Base-by-base conservation (phyloP, 2,797 vertebrate genomes). In the Neopelma chrysocephalum region DNA sequence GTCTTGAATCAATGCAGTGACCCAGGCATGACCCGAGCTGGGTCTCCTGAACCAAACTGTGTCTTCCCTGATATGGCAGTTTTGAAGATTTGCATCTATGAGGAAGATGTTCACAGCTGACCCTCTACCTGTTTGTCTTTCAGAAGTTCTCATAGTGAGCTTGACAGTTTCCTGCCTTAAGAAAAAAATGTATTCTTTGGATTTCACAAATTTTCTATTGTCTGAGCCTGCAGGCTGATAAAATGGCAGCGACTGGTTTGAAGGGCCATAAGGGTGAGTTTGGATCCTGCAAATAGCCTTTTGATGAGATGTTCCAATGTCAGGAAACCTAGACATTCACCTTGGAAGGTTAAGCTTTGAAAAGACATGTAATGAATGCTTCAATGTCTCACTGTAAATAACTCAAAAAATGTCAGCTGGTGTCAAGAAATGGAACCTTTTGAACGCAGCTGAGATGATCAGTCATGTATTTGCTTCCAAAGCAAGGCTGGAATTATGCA, bases 61-160 rank as follows among this genome's bases (percentile, higher is more conserved):
- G 21, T 32, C 66, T 72, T 80, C 66, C 89, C 76, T 48, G 27
- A 20, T 45, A 22, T 14, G n/a, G 34, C 64, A 81, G 40, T 62
- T 96, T 68, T 90, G 85, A 85, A 94, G 82, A 78, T 97, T 93
- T 80, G 73, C 47, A 95, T 45, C 77, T 84, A 38, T 82, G 56
- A 84, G 51, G 56, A 89, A 89, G 54, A 77, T 65, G 32, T 56
- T 94, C 51, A 73, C 23, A 83, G 64, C 53, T 94, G 64, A 92
- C 22, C 50, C 65, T 94, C 21, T 81, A 89, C 27, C 45, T 64
- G 12, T 68, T 89, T 91, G 66, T 58, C 53, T 95, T 94, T 87
- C 53, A 79, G 45, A 91, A 15, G 12, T 62, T 94, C 42, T 60
- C 15, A 32, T 31, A 77, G 56, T n/a, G 7, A 69, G 40, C 14